Base-by-base conservation (phyloP, 2,113 vertebrate species). In the Lota lota region DNA sequence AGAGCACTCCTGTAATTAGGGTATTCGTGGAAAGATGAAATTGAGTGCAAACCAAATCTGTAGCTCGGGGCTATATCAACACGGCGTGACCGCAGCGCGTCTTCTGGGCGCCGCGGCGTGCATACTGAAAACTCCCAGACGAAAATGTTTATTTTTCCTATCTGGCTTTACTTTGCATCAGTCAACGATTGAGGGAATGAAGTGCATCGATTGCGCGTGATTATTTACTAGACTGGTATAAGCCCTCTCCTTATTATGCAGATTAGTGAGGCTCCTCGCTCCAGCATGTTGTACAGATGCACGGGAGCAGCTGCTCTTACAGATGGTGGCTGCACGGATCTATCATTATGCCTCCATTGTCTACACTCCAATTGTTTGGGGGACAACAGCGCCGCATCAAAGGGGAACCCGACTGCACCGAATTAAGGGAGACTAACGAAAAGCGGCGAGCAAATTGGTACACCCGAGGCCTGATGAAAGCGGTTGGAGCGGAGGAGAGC, bases 341-440 rank as follows among this genome's bases (percentile, higher is more conserved):
- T 95, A 98, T 99, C 97, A 99, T 95, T 94, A 95, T 94, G 94
- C 94, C 95, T 97, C 97, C 94, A 98, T 99, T 99, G 97, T 99
- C 95, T 98, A 93, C 91, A 95, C 92, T 94, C 93, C 89, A 93
- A 93, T 97, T 93, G 93, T 91, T 90, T 88, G 90, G 94, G 94
- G 92, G 93, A 94, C 93, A 93, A 90, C 88, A 90, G 91, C 90
- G 88, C 88, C 93, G 90, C 78, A 91, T 91, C 89, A 93, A 91
- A 92, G 85, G 95, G 92, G 92, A 96, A 95, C 94, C 93, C 93
- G 89, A 95, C 93, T 92, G 94, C 91, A 87, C 85, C 79, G 90
- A 94, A 93, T 92, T 92, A 93, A 91, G 85, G 91, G 90, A 87
- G 89, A 90, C 89, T 92, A 91, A 90, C 88, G 72, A 81, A 89